Evolutionary conservation across 2,113 vertebrate genomes (phyloP).

Genomic region (Anser cygnoides): DNA sequence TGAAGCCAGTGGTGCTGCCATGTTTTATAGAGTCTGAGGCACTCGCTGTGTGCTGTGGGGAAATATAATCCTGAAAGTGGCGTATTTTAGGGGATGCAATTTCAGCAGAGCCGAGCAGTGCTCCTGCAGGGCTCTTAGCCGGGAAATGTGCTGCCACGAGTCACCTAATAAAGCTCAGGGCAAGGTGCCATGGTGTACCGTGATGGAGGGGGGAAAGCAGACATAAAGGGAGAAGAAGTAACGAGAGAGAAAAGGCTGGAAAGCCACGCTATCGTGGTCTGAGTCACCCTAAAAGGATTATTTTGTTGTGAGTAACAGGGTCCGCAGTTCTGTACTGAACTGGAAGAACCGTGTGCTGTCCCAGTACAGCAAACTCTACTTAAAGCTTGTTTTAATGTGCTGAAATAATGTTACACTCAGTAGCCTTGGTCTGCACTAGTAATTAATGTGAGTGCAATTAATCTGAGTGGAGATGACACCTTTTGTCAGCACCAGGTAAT

Average conservation of each 20-base stretch:
- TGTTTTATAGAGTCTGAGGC: background rate
- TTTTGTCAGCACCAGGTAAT: constrained; percentile 38
- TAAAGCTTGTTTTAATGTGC: background rate
- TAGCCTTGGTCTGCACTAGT: background rate
- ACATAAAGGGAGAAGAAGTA: background rate
- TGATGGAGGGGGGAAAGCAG: background rate
- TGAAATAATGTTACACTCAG: background rate
- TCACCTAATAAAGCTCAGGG: background rate
- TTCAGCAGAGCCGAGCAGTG: background rate
- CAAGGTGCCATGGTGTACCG: background rate
- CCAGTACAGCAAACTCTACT: background rate
- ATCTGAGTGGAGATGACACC: constrained; percentile 8
- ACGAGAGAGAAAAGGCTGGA: background rate
- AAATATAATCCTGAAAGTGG: background rate
- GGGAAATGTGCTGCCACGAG: constrained; percentile 18
- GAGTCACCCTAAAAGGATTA: background rate
- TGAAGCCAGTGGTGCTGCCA: rapidly evolving
- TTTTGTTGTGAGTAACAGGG: background rate
- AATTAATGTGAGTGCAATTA: constrained; percentile 24
- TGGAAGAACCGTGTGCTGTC: background rate
- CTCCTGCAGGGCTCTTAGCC: constrained; percentile 20
- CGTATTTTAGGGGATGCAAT: background rate
- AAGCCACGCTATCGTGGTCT: background rate
- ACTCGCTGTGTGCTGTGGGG: background rate
- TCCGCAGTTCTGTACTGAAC: background rate